A percentile compares a stretch with the other conserved stretches of the same genome.
Evolutionary conservation across 1,140 invertebrate genomes (phyloP).

Genomic region (Drosophila rhopaloa): DNA sequence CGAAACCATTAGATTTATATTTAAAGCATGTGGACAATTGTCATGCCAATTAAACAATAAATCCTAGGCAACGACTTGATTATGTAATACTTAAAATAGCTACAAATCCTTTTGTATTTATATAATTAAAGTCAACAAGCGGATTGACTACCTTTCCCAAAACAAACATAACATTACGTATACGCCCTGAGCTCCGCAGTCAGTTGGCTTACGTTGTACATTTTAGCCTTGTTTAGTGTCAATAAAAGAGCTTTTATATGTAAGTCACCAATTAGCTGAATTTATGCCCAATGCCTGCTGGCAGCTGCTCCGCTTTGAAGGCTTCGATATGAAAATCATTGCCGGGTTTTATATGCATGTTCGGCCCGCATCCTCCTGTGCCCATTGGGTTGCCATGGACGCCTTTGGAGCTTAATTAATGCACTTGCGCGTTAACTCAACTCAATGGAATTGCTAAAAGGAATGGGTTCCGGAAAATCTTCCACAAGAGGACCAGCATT

Average conservation of each 20-base stretch:
- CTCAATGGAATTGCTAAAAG: constrained; percentile 22
- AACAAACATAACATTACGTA: constrained; percentile 25
- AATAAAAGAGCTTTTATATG: constrained; percentile 29
- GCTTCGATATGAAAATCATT: constrained; percentile 40
- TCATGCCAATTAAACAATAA: not conserved
- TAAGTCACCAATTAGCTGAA: constrained; percentile 32
- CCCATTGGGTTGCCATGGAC: constrained; percentile 46
- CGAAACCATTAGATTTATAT: too few relatives aligned
- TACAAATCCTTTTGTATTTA: not conserved
- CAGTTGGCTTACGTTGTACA: constrained; percentile 17
- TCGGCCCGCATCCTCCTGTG: constrained; percentile 7
- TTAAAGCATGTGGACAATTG: not conserved
- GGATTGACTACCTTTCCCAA: constrained; percentile 4
- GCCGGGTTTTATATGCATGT: constrained; percentile 35
- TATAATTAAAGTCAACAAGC: constrained; percentile 25
- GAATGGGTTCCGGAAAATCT: constrained; percentile 11
- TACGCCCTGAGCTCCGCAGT: constrained; percentile 6
- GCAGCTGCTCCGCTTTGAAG: constrained; percentile 14
- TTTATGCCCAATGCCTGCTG: constrained; percentile 28
- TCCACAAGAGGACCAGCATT: constrained; percentile 50
- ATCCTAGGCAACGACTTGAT: not conserved
- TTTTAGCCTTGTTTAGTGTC: constrained; percentile 30
- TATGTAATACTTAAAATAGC: not conserved
- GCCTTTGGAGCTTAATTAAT: constrained; percentile 75
- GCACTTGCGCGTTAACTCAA: constrained; percentile 74